Conservation (phyloP, 2,113 vertebrate genomes). For the Odobenus rosmarus region DNA sequence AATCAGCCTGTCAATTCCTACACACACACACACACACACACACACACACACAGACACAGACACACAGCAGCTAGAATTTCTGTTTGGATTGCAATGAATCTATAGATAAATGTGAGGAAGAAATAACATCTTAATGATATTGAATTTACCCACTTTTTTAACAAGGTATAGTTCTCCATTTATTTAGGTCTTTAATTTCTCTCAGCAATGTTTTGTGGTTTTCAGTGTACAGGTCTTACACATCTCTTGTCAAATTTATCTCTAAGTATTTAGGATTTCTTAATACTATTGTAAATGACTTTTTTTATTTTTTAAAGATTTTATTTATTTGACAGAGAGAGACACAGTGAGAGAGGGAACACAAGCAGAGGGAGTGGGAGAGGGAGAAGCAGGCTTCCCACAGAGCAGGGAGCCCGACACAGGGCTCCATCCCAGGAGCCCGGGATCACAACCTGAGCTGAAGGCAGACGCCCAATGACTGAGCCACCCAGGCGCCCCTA, state of each 20-base stretch:
- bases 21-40: background rate
- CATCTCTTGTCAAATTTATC: background rate
- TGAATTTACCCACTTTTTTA: background rate
- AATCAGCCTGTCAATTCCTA: background rate
- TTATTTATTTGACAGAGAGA: too few species aligned
- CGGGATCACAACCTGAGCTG: too few species aligned
- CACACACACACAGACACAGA: background rate
- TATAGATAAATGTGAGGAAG: background rate
- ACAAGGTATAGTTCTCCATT: background rate
- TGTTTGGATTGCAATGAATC: background rate
- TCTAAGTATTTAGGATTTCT: slow-evolving; percentile 34
- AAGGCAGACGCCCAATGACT: too few species aligned
- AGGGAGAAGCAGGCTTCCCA: too few species aligned
- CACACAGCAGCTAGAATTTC: background rate
- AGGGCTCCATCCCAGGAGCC: too few species aligned
- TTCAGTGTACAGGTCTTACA: background rate
- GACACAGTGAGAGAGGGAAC: too few species aligned
- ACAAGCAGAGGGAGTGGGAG: too few species aligned
- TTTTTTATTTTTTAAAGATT: too few species aligned
- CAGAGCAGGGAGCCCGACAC: too few species aligned
- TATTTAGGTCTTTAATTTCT: slow-evolving; percentile 23
- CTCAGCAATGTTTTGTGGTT: background rate
- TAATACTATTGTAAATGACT: slow-evolving; percentile 8
- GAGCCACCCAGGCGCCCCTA: too few species aligned
- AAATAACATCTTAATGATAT: background rate